phyloP scores from a whole-genome alignment of 2,797 vertebrate genomes.

The Gephyroberyx darwinii region DNA sequence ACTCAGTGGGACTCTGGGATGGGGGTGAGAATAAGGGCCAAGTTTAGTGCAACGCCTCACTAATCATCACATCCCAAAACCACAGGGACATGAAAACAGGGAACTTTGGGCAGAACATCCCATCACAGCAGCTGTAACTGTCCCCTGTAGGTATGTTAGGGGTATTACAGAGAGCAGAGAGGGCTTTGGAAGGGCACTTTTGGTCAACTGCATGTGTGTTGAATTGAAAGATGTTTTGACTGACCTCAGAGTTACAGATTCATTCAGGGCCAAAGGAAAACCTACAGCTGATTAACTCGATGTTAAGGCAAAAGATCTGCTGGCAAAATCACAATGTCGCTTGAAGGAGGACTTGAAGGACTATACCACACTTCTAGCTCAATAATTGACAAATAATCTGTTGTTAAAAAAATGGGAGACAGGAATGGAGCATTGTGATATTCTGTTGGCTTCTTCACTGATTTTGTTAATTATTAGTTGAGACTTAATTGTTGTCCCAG shows the following conservation, averaged over 20 bases:
- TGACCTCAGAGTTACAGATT: slow-evolving; percentile 41
- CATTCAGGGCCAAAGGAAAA: slow-evolving; percentile 22
- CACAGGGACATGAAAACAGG: neutral
- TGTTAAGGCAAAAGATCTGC: neutral
- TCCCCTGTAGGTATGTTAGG: neutral
- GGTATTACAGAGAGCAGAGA: neutral
- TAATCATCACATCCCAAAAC: neutral
- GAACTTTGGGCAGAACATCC: neutral
- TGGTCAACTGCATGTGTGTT: neutral
- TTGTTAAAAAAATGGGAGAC: slow-evolving; percentile 18
- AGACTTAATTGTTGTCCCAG: slow-evolving; percentile 38
- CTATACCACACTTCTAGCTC: slow-evolving; percentile 8
- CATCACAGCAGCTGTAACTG: neutral
- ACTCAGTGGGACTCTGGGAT: neutral
- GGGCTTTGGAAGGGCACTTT: neutral
- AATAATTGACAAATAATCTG: slow-evolving; percentile 59
- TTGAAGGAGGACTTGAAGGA: neutral
- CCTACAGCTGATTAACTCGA: slow-evolving; percentile 43
- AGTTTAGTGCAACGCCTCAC: neutral
- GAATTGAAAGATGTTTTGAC: slow-evolving; percentile 25
- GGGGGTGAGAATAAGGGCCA: neutral
- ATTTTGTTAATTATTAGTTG: slow-evolving; percentile 54
- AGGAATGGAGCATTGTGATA: slow-evolving; percentile 12
- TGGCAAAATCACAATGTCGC: neutral
- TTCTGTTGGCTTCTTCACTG: neutral